Percentiles rank a stretch among this genome's conserved stretches.
Conservation (phyloP, 2,113 vertebrate species). For the Bambusicola thoracicus region DNA sequence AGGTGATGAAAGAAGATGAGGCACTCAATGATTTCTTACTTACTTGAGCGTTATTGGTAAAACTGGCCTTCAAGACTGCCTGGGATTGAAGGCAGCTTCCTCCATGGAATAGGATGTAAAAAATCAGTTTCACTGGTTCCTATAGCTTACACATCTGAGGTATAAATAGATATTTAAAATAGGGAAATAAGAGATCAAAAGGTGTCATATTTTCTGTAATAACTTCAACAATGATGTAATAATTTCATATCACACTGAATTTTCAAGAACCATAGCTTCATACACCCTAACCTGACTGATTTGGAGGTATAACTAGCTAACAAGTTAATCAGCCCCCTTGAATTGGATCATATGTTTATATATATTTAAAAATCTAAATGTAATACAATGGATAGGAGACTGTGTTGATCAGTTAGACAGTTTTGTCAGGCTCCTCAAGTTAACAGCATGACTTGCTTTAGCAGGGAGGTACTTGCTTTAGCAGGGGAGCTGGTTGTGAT, state of each 20-base stretch:
- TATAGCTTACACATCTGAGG: background rate
- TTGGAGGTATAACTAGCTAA: too few relatives aligned
- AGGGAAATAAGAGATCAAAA: background rate
- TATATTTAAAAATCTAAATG: background rate
- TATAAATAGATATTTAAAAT: background rate
- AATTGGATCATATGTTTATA: background rate
- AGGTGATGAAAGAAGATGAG: background rate
- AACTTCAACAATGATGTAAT: background rate
- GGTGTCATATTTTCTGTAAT: background rate
- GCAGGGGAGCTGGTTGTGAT: too few relatives aligned
- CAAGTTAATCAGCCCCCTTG: fast-evolving
- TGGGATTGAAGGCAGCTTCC: background rate
- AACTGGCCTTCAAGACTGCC: background rate
- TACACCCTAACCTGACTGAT: too few relatives aligned
- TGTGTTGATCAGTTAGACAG: background rate
- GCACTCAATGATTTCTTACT: background rate
- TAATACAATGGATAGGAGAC: background rate
- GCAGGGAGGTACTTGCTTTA: too few relatives aligned
- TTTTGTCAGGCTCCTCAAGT: background rate
- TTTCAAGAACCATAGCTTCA: background rate
- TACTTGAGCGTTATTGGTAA: background rate
- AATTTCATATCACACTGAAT: background rate
- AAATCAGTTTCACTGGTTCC: background rate
- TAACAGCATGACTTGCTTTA: background rate
- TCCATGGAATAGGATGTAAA: background rate